Evolutionary conservation across 2,113 vertebrate genomes (phyloP).

Genomic region (Microtus oregoni): DNA sequence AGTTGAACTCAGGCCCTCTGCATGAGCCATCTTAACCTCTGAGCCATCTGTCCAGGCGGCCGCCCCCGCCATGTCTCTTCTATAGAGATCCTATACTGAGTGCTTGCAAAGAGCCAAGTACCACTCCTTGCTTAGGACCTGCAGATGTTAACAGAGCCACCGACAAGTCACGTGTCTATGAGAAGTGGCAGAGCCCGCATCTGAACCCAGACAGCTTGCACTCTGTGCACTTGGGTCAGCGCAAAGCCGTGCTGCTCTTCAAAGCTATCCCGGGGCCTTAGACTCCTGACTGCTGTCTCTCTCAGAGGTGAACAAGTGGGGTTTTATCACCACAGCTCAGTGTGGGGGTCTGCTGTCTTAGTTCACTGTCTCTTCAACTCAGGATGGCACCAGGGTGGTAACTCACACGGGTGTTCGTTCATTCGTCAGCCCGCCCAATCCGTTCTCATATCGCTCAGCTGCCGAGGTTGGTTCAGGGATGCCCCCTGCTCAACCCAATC

Average conservation of each 20-base stretch:
- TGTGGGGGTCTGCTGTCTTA: neutral
- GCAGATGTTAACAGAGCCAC: neutral
- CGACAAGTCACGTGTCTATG: neutral
- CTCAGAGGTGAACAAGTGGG: neutral
- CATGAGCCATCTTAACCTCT: too few species aligned
- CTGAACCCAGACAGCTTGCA: neutral
- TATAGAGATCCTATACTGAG: neutral
- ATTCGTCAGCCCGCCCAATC: neutral
- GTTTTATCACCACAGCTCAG: neutral
- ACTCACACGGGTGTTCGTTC: neutral
- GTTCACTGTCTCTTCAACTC: neutral
- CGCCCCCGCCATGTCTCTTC: too few species aligned
- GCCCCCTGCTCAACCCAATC: neutral
- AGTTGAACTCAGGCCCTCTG: too few species aligned
- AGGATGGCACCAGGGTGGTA: neutral
- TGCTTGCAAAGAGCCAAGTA: neutral
- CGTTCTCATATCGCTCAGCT: fast-evolving
- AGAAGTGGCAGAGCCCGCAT: neutral
- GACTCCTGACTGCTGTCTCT: neutral
- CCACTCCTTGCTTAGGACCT: neutral
- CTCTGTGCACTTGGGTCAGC: neutral
- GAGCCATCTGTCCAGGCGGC: too few species aligned
- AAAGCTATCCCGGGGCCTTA: neutral
- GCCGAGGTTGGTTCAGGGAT: neutral
- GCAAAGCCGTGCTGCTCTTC: neutral